phyloP scores from a whole-genome alignment of 2,113 vertebrate species.

The Phoxinus phoxinus region DNA sequence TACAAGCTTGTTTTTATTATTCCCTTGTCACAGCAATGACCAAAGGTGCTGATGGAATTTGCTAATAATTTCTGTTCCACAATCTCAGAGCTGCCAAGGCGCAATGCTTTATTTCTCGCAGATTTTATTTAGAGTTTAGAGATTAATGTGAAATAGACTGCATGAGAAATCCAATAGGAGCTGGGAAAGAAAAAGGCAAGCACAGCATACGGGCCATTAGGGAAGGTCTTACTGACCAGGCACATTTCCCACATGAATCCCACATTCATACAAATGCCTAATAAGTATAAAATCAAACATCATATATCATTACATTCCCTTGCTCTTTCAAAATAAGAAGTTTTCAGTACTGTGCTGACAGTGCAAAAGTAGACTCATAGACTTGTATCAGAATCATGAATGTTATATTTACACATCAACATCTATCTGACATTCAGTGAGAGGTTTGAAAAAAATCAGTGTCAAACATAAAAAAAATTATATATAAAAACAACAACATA shows the following conservation, averaged over 20 bases:
- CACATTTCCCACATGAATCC: slow-evolving; percentile 14
- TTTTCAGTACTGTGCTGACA: background rate
- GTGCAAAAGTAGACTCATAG: background rate
- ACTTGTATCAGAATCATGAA: no score
- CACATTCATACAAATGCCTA: background rate
- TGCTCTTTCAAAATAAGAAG: background rate
- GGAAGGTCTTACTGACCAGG: background rate
- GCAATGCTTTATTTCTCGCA: slow-evolving; percentile 14
- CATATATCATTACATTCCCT: background rate
- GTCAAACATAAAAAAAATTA: background rate
- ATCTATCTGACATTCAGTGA: background rate
- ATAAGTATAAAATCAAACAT: slow-evolving; percentile 9
- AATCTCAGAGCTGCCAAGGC: slow-evolving; percentile 37
- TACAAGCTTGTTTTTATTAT: slow-evolving; percentile 18
- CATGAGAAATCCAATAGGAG: slow-evolving; percentile 41
- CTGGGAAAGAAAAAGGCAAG: background rate
- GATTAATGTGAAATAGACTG: slow-evolving; percentile 49
- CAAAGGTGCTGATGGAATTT: slow-evolving; percentile 37
- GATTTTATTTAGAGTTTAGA: slow-evolving; percentile 42
- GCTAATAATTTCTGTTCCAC: slow-evolving; percentile 36
- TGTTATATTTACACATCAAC: no score
- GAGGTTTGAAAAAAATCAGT: background rate
- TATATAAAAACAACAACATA: background rate
- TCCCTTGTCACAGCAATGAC: slow-evolving; percentile 17
- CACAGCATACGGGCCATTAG: slow-evolving; percentile 22